Evolutionary conservation across 1,140 invertebrate species (phyloP), one percentile per base, ranked within the genome.

Genomic region (Bombyx mori): DNA sequence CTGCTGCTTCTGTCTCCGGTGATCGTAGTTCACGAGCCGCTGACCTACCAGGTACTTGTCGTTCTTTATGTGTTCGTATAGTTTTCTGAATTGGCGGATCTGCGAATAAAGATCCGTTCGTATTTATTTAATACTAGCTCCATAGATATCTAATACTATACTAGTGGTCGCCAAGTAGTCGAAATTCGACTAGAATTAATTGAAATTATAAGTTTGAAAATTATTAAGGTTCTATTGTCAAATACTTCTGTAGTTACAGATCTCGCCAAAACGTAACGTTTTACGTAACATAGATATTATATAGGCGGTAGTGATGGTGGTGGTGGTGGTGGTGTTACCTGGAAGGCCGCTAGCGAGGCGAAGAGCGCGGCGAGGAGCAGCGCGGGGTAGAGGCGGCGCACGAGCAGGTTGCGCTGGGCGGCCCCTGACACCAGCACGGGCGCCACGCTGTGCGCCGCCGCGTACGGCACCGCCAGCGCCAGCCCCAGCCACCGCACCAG

Each of bases 21-120:
- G 93, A 77, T 99, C 96, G 82, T 99, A 99, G 88, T 99, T 99
- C 0, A 99, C 97, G 56, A 99, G 90, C 57, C 96, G 91, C 73
- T 97, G 94, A 0, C 98, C 97, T 3, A 99, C 97, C 35, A 99
- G 90, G 89, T 99, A 99, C 89, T 99, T 99, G 79, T 99, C 98
- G 89, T 99, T 99, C 86, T 98, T 98, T 76, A 99, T 99, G 85
- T 99, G 98, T 79, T 99, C 96, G 78, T 99, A 99, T 0, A 99
- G 89, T 71, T 96, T 94, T 69, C 92, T 93, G 82, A 99, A 97
- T 78, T 99, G 98, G 57, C 94, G 91, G 44, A 98, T 92, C 86
- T 92, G 88, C 4, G 53, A 62, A 58, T 18, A 62, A 56, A 26
- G 48, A 44, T 8, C 8, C 4, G 3, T 12, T 50, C 26, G 26